Percentiles rank a stretch among this genome's conserved stretches.
Evolutionary conservation across 2,888 invertebrate genomes (phyloP).

Genomic region (Ganaspis brasiliensis): DNA sequence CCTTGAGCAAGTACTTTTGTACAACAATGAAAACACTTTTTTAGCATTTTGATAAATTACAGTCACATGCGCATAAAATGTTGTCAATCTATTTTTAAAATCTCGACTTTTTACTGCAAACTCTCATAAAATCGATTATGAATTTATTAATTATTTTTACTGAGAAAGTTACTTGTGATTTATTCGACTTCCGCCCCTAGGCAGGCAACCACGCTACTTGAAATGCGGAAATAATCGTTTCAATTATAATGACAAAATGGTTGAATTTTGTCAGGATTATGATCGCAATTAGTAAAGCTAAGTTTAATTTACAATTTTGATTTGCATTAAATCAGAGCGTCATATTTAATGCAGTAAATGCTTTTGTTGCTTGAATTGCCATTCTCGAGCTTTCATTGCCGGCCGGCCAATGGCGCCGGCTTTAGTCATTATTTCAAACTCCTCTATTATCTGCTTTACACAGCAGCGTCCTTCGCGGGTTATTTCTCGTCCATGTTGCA

Average conservation of each 20-base stretch:
- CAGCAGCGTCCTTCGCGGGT: slow-evolving; percentile 49
- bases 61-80: background rate
- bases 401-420: slow-evolving; percentile 74
- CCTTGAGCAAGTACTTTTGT: background rate
- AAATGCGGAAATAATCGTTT: background rate
- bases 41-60: slow-evolving; percentile 8
- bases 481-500: background rate
- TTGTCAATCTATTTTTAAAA: background rate
- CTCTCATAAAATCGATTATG: slow-evolving; percentile 35
- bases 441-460: slow-evolving; percentile 23
- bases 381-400: slow-evolving; percentile 61
- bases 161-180: background rate
- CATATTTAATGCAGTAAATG: background rate
- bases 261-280: background rate
- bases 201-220: slow-evolving; percentile 17
- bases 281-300: background rate
- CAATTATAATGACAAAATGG: slow-evolving; percentile 1
- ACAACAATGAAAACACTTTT: background rate
- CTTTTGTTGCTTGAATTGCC: slow-evolving; percentile 26
- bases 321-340: background rate
- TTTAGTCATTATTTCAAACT: slow-evolving; percentile 40
- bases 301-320: background rate
- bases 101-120: background rate
- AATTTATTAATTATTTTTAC: slow-evolving; percentile 13
- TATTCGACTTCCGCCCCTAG: slow-evolving; percentile 26